A percentile compares a stretch with the other conserved stretches of the same genome.
These are phyloP conservation scores for Bubo scandiacus DNA, from an alignment of 2,113 vertebrate species.

Conservation along the genomic window DNA sequence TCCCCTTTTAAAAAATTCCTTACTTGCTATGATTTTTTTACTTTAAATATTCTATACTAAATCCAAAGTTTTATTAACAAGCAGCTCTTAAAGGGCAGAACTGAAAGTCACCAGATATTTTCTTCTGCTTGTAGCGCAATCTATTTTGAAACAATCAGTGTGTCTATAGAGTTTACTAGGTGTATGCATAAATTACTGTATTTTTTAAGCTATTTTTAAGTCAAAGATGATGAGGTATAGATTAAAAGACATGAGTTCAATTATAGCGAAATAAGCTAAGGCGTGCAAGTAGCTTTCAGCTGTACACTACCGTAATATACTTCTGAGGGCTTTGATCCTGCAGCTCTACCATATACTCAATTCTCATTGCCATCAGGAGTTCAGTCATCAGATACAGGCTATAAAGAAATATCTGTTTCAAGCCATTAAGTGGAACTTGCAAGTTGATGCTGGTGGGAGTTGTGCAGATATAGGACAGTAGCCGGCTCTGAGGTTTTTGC, in stretches of 20 bases:
- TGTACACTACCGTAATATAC: neutral
- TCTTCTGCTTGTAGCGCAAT: neutral
- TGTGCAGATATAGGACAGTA: neutral
- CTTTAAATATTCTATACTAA: neutral
- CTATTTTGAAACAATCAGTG: neutral
- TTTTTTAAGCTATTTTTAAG: neutral
- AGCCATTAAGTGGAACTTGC: neutral
- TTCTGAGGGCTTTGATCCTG: neutral
- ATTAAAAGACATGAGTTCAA: neutral
- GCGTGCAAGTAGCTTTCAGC: neutral
- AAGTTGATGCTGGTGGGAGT: neutral
- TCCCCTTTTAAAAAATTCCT: neutral
- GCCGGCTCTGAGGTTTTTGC: constrained; percentile 3
- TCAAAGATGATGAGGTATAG: neutral
- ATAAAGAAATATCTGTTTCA: neutral
- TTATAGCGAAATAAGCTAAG: neutral
- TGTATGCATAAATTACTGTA: neutral
- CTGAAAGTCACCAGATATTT: neutral
- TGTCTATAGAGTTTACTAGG: neutral
- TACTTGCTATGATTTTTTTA: neutral
- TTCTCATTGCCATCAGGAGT: neutral
- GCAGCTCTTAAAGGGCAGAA: neutral
- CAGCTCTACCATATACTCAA: neutral
- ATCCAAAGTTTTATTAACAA: neutral
- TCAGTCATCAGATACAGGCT: neutral